Evolutionary conservation across 2,888 invertebrate species (phyloP), one percentile per base, ranked within the genome.

Genomic region (Limnephilus auricula): DNA sequence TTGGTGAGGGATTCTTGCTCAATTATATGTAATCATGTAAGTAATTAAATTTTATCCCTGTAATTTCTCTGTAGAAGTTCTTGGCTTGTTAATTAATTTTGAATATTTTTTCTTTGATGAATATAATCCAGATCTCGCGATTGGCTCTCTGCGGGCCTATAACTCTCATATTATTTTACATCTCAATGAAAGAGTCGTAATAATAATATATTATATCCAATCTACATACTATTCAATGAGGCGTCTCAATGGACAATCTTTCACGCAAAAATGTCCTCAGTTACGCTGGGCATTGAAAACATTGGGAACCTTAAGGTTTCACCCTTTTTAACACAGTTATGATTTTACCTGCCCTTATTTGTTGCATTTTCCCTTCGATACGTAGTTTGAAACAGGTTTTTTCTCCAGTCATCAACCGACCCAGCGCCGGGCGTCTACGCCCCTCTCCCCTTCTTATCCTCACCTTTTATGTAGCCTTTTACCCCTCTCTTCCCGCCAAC

Each of bases 391-490:
- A 89, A 80, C 84, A 90, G 65, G 90, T 83, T 90, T 84, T 40
- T 34, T 79, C 34, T 37, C 32, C 40, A 34, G 79, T 86, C 87
- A 30, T 34, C 50, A 37, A 40, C 87, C 84, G 82, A 50, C 40
- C 90, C 86, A 82, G 87, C 87, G 90, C 87, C 87, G 50, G 86
- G 87, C 87, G 45, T 79, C 65, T 65, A 1, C 65, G 18, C 89
- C 89, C 91, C 78, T 18, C 89, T n/a, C 86, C 89, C 78, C 86
- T 31, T 78, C 85, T 40, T 84, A n/a, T 65, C 40, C 34, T 80
- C 80, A n/a, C 6, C 91, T 80, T 82, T n/a, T 31, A 37, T 25
- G 30, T 89, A 31, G 32, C 31, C 82, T 89, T 83, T 31, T 89
- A 89, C 89, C 31, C 78, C 79, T n/a, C 90, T 80, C 80, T 65